These are phyloP conservation scores for Calephelis virginiensis DNA, from an alignment of 1,140 invertebrate species.

Conservation along the genomic window DNA sequence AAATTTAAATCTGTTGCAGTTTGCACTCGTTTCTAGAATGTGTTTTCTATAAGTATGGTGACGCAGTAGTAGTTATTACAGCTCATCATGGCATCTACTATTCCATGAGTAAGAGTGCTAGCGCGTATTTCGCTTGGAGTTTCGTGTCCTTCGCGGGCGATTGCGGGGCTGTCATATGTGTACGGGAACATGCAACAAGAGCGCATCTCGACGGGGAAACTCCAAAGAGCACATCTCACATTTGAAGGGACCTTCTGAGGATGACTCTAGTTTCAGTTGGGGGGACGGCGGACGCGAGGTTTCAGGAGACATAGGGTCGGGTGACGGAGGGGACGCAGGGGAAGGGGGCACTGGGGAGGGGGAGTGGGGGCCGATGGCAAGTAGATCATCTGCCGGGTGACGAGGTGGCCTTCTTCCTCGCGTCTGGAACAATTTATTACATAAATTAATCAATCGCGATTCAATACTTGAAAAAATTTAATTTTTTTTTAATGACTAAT, in stretches of 20 bases:
- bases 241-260: conserved; percentile 71
- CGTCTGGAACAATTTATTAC: conserved; percentile 44
- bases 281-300: conserved; percentile 21
- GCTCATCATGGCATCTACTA: not conserved
- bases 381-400: conserved; percentile 69
- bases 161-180: conserved; percentile 82
- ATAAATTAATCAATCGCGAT: not conserved
- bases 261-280: conserved; percentile 6
- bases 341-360: conserved; percentile 28
- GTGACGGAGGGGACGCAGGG: conserved; percentile 14
- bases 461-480: too few relatives aligned
- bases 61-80: too few relatives aligned
- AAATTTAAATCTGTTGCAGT: too few relatives aligned
- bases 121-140: not conserved
- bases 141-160: conserved; percentile 18
- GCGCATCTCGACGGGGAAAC: conserved; percentile 84
- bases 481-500: too few relatives aligned
- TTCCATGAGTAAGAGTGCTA: not conserved
- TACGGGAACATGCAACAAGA: conserved; percentile 87
- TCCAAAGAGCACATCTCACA: conserved; percentile 90
- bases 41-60: too few relatives aligned
- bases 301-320: not conserved
- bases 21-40: too few relatives aligned
- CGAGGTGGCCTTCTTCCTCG: conserved; percentile 70
- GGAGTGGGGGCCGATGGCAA: conserved; percentile 50